Conservation (phyloP, 2,797 vertebrate genomes). For the Loriculus beryllinus region DNA sequence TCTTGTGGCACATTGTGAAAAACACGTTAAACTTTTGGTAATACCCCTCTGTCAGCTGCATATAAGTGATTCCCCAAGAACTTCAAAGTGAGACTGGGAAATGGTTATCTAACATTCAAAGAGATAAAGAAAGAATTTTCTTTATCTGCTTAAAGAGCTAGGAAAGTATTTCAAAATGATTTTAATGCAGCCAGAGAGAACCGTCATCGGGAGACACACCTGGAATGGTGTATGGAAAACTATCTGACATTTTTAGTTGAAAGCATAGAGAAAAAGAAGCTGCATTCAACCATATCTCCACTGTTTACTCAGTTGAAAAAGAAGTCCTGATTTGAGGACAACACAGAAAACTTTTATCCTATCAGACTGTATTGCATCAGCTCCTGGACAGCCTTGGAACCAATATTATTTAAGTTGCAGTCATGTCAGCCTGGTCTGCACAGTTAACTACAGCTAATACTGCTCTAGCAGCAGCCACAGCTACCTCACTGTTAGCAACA, state of each 20-base stretch:
- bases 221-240: neutral
- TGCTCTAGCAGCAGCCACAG: neutral
- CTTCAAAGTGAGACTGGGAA: neutral
- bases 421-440: neutral
- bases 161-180: neutral
- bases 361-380: neutral
- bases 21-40: neutral
- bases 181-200: neutral
- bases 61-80: neutral
- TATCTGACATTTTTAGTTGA: neutral
- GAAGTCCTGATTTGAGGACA: neutral
- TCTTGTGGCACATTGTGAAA: neutral
- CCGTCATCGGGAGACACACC: neutral
- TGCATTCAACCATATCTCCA: neutral
- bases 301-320: neutral
- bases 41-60: neutral
- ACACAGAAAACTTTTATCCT: neutral
- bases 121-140: neutral
- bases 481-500: neutral
- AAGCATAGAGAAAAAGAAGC: neutral
- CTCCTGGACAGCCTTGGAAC: neutral
- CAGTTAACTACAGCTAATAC: neutral
- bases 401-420: neutral
- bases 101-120: neutral
- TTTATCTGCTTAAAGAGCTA: neutral